These are phyloP conservation scores for Euplexia lucipara DNA, from an alignment of 2,888 invertebrate species.

Conservation along the genomic window DNA sequence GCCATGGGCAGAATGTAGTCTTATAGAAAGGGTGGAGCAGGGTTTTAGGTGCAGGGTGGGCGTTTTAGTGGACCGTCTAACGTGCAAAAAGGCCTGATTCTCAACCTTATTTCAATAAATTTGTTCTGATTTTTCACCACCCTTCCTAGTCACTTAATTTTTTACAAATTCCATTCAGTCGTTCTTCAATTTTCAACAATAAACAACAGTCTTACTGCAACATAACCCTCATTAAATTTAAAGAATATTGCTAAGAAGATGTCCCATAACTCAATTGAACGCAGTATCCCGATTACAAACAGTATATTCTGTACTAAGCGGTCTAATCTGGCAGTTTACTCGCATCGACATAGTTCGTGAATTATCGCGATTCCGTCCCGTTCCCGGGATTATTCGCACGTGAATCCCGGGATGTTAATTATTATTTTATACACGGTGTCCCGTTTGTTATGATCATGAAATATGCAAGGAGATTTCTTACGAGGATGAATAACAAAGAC, in stretches of 20 bases:
- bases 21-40: too few relatives aligned
- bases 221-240: too few relatives aligned
- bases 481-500: conserved; percentile 40
- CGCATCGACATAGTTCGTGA: conserved; percentile 55
- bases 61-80: too few relatives aligned
- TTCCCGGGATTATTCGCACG: conserved; percentile 51
- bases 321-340: conserved; percentile 55
- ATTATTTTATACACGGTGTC: conserved; percentile 55
- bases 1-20: too few relatives aligned
- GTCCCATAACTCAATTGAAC: background rate
- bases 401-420: conserved; percentile 49
- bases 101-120: too few relatives aligned
- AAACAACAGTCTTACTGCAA: too few relatives aligned
- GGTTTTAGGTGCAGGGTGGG: too few relatives aligned
- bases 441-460: conserved; percentile 54
- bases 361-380: conserved; percentile 41
- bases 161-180: too few relatives aligned
- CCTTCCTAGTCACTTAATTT: too few relatives aligned
- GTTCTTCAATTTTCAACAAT: too few relatives aligned
- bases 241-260: background rate
- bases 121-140: too few relatives aligned
- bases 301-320: conserved; percentile 31
- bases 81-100: too few relatives aligned
- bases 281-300: conserved; percentile 24
- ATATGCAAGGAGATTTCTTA: conserved; percentile 45